Percentiles rank a stretch among this genome's conserved stretches.
These are phyloP conservation scores for Ceuthmochares aereus DNA, from an alignment of 2,113 vertebrate species.

Conservation along the genomic window DNA sequence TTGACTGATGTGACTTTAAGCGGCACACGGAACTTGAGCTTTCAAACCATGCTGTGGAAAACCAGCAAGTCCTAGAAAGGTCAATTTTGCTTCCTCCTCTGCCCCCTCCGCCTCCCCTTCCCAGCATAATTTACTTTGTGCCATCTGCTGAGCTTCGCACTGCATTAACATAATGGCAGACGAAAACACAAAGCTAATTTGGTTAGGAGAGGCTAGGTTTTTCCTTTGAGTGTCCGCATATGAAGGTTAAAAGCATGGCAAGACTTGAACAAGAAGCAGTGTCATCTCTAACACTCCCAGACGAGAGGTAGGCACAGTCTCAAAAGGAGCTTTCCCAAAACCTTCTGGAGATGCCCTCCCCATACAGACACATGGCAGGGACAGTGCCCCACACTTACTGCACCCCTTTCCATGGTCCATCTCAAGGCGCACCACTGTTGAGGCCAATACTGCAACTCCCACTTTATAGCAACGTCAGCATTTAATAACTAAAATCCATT, in stretches of 20 bases:
- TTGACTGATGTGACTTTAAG: conserved; percentile 14
- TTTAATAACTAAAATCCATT: neutral
- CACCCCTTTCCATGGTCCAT: fast-evolving
- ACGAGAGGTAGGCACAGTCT: neutral
- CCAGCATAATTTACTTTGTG: conserved; percentile 77
- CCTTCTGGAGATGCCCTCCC: neutral
- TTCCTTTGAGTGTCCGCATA: conserved; percentile 42
- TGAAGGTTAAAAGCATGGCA: conserved; percentile 79
- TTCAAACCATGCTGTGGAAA: conserved; percentile 66
- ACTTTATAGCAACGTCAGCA: fast-evolving
- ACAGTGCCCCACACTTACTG: neutral
- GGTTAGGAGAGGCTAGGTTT: conserved; percentile 72
- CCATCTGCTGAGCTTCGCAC: conserved; percentile 78
- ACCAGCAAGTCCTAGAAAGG: conserved; percentile 76
- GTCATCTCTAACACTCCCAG: neutral
- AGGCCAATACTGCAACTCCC: neutral
- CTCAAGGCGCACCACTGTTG: neutral
- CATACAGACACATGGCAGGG: neutral
- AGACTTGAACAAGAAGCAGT: conserved; percentile 11
- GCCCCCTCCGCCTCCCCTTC: neutral
- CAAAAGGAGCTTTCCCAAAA: neutral
- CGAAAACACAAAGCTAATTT: conserved; percentile 77
- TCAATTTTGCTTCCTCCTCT: conserved; percentile 70
- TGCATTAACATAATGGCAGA: conserved; percentile 82
- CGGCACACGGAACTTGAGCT: conserved; percentile 42